Conservation (phyloP, 2,797 vertebrate species). For the Lagocephalus sceleratus region DNA sequence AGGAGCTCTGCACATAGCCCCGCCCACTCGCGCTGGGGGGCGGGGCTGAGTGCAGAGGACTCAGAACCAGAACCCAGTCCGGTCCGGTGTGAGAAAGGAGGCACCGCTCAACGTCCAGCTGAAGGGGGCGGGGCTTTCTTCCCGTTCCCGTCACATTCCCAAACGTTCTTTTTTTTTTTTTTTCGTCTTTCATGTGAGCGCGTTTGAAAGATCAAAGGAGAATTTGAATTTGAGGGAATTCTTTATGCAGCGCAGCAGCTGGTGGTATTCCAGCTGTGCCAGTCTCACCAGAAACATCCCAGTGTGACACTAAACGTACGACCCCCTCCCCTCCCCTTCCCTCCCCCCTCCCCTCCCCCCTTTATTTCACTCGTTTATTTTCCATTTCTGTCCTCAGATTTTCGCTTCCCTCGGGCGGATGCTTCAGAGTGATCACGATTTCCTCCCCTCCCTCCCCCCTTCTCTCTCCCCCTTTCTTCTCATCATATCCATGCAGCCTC, state of each 20-base stretch:
- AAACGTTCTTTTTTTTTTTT: no score
- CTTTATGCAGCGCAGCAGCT: conserved; percentile 49
- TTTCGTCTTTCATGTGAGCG: no score
- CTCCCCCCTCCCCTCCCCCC: not conserved
- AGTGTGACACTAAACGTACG: conserved; percentile 16
- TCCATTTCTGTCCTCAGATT: conserved; percentile 13
- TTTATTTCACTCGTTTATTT: conserved; percentile 4
- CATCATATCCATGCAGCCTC: conserved; percentile 42
- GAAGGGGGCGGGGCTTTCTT: no score
- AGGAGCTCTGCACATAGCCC: no score
- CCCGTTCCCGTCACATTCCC: no score
- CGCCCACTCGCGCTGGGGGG: no score
- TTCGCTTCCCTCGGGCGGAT: conserved; percentile 23
- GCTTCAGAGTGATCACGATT: conserved; percentile 36
- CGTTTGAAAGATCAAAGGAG: no score
- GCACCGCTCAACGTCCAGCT: no score
- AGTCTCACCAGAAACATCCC: conserved; percentile 29
- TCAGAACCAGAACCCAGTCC: no score
- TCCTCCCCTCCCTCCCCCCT: conserved; percentile 3
- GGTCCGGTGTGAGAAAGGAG: no score
- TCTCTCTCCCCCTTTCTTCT: conserved; percentile 3
- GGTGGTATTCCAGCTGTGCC: conserved; percentile 50
- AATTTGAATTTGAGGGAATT: conserved; percentile 26
- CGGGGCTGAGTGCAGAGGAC: no score
- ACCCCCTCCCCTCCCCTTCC: not conserved